These are phyloP conservation scores for Coregonus suidteri DNA, from an alignment of 2,797 vertebrate genomes.

Conservation along the genomic window DNA sequence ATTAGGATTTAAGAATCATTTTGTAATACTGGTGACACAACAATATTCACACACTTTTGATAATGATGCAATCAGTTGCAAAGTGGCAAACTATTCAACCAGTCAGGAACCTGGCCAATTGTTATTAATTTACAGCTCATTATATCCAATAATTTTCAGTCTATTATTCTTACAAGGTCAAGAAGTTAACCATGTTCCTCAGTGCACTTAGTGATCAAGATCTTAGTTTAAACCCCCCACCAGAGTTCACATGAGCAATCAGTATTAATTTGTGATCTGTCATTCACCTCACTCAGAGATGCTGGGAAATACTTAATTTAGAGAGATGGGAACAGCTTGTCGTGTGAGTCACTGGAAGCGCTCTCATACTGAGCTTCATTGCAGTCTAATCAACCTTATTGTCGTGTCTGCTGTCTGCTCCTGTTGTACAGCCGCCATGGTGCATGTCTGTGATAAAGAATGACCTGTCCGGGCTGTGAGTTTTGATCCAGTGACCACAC, in stretches of 20 bases:
- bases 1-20: too few species aligned
- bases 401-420: not conserved
- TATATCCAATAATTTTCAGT: not conserved
- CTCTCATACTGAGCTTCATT: not conserved
- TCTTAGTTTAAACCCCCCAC: not conserved
- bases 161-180: not conserved
- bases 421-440: not conserved
- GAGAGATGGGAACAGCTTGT: constrained; percentile 3
- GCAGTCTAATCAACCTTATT: not conserved
- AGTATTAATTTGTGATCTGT: not conserved
- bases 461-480: not conserved
- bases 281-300: constrained; percentile 2
- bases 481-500: not conserved
- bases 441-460: not conserved
- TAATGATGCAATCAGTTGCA: too few species aligned
- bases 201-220: not conserved
- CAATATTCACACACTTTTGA: too few species aligned
- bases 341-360: not conserved
- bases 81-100: too few species aligned
- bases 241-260: not conserved
- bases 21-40: too few species aligned
- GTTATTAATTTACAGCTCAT: too few species aligned
- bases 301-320: not conserved
- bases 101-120: too few species aligned
- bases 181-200: not conserved